Evolutionary conservation across 2,888 invertebrate genomes (phyloP), one percentile per base, ranked within the genome.

Genomic region (Schizotus pectinicornis): DNA sequence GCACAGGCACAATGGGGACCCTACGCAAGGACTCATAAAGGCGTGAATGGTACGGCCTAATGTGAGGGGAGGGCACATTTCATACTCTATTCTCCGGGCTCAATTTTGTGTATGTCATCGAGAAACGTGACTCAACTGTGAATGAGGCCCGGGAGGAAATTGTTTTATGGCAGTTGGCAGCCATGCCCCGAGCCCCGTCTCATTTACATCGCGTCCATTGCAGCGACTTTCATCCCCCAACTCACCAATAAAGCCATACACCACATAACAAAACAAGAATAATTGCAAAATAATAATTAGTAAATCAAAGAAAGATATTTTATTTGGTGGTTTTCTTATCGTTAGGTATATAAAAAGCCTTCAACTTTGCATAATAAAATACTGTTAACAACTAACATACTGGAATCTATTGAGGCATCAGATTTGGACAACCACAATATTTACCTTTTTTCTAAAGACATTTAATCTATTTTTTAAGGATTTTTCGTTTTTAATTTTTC

Each of bases 41-140:
- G 57, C 67, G 67, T 58, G 51, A 70, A 67, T 68, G 56, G 62
- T 49, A 56, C 42, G 35, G 49, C 33, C 52, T 50, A 65, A 65
- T 59, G 59, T 62, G 63, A 66, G 66, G 72, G 74, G 71, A 68
- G 68, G 70, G 70, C 65, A 66, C 70, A 68, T 73, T 73, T 72
- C 73, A 70, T 71, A 71, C 74, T 70, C 74, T 71, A 72, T 74
- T 75, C 75, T 74, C 71, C 70, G 52, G 65, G 75, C 74, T 76
- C 76, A 74, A 76, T 77, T 76, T 76, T 74, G 74, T 75, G 72
- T 74, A 77, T 75, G 78, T 77, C 77, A 78, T 75, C 76, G 75
- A 74, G 74, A 71, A 75, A 78, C 79, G 79, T 78, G 79, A 77
- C 75, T 76, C 75, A 75, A 77, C 74, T 77, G 62, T 67, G 72